phyloP scores from a whole-genome alignment of 2,113 vertebrate species.

The Phocoena sinus region DNA sequence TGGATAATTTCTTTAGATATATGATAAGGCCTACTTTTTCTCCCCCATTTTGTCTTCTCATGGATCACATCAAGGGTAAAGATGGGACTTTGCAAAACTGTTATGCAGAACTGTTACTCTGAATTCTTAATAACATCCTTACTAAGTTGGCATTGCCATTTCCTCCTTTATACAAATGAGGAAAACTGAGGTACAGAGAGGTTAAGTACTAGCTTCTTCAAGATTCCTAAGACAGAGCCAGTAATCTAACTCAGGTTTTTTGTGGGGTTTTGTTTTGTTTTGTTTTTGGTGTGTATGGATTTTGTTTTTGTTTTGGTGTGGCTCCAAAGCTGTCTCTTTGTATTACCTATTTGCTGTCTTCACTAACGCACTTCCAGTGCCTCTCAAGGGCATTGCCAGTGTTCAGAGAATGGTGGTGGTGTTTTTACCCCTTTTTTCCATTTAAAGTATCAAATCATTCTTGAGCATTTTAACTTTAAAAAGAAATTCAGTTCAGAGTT shows the following conservation, averaged over 20 bases:
- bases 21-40: background rate
- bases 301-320: background rate
- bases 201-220: background rate
- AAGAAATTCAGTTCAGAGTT: background rate
- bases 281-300: background rate
- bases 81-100: background rate
- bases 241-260: background rate
- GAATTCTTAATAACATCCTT: background rate
- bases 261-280: background rate
- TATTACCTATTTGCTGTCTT: background rate
- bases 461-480: background rate
- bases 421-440: background rate
- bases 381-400: background rate
- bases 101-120: background rate
- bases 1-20: background rate
- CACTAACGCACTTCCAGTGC: background rate
- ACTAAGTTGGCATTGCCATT: background rate
- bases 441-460: background rate
- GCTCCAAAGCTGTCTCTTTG: background rate
- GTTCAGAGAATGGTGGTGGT: background rate
- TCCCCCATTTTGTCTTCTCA: background rate
- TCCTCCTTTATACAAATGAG: background rate
- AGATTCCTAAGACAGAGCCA: background rate
- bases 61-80: background rate
- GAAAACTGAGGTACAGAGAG: background rate